These are phyloP conservation scores for Sebastes nivosus DNA, from an alignment of 2,797 vertebrate genomes.

Conservation along the genomic window DNA sequence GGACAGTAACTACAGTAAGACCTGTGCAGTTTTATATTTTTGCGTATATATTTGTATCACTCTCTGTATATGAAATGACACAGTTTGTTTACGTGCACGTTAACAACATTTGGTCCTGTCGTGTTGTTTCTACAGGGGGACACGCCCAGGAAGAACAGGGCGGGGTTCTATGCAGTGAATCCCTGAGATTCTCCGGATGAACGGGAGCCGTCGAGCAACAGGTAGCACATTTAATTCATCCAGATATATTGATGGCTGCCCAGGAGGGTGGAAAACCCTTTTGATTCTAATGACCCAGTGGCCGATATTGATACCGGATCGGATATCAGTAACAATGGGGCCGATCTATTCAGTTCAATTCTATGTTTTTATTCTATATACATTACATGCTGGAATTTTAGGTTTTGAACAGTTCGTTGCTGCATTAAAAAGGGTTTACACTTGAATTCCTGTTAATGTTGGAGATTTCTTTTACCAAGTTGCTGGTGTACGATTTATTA, in stretches of 20 bases:
- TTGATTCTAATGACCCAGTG: no score
- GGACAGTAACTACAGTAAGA: not conserved
- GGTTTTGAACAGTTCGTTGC: no score
- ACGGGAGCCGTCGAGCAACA: not conserved
- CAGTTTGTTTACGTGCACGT: not conserved
- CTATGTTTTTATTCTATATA: no score
- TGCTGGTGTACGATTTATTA: no score
- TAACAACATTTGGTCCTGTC: not conserved
- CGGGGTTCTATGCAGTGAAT: conserved; percentile 57
- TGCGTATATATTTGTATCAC: not conserved
- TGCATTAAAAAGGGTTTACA: no score
- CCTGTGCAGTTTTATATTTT: not conserved
- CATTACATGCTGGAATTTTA: no score
- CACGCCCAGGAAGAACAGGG: conserved; percentile 34
- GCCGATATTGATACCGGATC: no score
- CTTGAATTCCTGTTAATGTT: no score
- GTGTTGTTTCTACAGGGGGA: conserved; percentile 28
- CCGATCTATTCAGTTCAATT: no score
- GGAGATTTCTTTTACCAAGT: no score
- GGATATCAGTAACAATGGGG: no score
- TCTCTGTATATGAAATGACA: not conserved
- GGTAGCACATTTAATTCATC: not conserved
- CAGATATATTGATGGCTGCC: not conserved
- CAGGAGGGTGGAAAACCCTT: not conserved
- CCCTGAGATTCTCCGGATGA: conserved; percentile 31